These are phyloP conservation scores for Dryococelus australis DNA, from an alignment of 2,888 invertebrate genomes.

Conservation along the genomic window DNA sequence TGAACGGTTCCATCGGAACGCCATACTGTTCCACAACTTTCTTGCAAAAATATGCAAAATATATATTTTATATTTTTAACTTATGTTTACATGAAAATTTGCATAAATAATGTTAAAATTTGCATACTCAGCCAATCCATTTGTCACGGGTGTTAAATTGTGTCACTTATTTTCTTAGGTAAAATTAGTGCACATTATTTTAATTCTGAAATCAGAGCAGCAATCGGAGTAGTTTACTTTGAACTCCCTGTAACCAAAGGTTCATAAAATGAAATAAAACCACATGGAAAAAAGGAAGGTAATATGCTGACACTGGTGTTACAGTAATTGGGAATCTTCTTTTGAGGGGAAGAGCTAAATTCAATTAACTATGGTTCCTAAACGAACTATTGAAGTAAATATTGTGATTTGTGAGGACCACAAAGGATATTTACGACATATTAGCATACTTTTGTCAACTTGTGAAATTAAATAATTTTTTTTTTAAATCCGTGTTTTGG, in stretches of 20 bases:
- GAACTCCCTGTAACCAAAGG: background rate
- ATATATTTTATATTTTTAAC: no score
- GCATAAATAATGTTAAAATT: no score
- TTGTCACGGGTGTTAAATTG: slow-evolving; percentile 18
- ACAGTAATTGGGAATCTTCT: slow-evolving; percentile 12
- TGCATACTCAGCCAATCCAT: slow-evolving; percentile 24
- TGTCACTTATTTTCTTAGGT: background rate
- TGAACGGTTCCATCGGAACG: no score
- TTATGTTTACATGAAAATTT: no score
- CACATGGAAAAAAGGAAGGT: background rate
- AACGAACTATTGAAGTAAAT: background rate
- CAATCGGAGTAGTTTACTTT: background rate
- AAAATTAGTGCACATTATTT: background rate
- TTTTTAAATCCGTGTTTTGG: no score
- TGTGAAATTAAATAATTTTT: no score
- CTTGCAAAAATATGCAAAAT: no score
- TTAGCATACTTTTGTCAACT: background rate
- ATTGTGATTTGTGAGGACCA: background rate
- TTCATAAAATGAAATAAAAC: background rate
- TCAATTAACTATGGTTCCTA: background rate
- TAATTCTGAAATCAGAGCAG: background rate
- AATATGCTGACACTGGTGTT: background rate
- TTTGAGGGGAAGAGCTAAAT: background rate
- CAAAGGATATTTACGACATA: background rate
- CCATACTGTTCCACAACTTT: no score